Conservation (phyloP, 2,888 invertebrate genomes). For the Heliothis peltigera region DNA sequence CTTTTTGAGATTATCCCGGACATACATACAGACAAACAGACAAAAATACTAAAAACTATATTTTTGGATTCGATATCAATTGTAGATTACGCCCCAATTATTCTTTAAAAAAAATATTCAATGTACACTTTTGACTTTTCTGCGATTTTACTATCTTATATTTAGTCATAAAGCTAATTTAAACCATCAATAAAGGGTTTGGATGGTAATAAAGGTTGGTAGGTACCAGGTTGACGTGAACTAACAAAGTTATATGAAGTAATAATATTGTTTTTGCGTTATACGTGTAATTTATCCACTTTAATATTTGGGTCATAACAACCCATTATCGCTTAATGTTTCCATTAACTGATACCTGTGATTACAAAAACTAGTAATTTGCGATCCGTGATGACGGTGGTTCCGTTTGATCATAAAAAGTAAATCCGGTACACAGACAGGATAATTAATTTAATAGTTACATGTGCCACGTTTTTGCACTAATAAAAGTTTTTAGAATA, state of each 20-base stretch:
- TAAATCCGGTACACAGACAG: constrained; percentile 77
- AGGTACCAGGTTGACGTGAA: constrained; percentile 7
- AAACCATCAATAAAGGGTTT: too few relatives aligned
- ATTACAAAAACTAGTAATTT: constrained; percentile 48
- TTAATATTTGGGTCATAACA: constrained; percentile 35
- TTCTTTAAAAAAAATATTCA: too few relatives aligned
- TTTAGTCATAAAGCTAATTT: too few relatives aligned
- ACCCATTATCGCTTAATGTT: constrained; percentile 44
- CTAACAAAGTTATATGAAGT: background rate
- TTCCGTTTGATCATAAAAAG: constrained; percentile 73
- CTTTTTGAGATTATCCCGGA: too few relatives aligned
- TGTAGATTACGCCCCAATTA: too few relatives aligned
- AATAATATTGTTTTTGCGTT: background rate
- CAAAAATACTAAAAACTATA: too few relatives aligned
- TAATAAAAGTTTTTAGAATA: constrained; percentile 77
- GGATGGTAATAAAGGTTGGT: constrained; percentile 1
- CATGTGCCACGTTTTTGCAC: constrained; percentile 74
- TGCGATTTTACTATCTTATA: too few relatives aligned
- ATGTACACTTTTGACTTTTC: too few relatives aligned
- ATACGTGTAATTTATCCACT: constrained; percentile 8
- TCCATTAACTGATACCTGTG: constrained; percentile 34
- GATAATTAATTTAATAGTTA: constrained; percentile 69
- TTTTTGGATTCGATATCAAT: too few relatives aligned
- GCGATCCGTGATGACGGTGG: constrained; percentile 58
- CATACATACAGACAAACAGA: too few relatives aligned